Conservation (phyloP, 2,888 invertebrate genomes). For the Zygogramma bicolorata region DNA sequence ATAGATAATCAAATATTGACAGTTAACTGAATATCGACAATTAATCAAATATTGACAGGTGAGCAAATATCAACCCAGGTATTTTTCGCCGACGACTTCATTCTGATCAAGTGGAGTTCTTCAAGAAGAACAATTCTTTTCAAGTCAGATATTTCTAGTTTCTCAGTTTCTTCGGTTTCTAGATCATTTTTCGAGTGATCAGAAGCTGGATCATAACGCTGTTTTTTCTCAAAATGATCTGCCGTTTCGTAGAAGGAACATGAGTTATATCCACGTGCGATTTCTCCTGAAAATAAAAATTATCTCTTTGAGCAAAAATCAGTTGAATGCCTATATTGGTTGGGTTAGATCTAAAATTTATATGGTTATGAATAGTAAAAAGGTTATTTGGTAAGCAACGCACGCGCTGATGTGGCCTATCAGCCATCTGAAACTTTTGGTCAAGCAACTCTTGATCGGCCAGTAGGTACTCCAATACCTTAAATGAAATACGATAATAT, state of each 20-base stretch:
- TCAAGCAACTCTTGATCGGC: no score
- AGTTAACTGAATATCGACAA: no score
- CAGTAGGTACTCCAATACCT: no score
- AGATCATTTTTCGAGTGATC: not conserved
- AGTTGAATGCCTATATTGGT: not conserved
- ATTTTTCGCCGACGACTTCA: conserved; percentile 1
- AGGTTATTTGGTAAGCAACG: no score
- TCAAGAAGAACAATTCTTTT: conserved; percentile 25
- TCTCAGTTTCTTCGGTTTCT: conserved; percentile 17
- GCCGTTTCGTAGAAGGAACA: not conserved
- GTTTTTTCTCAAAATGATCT: not conserved
- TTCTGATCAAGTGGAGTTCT: conserved; percentile 24
- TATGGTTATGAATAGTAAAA: no score
- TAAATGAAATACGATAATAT: no score
- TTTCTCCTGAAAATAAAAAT: not conserved
- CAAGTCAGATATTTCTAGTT: conserved; percentile 16
- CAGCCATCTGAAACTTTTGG: no score
- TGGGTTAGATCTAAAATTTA: not conserved
- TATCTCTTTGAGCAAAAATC: no score
- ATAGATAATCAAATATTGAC: no score
- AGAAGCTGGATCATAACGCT: not conserved
- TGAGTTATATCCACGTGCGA: not conserved
- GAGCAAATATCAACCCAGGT: not conserved
- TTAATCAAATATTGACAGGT: no score
- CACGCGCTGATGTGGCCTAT: no score